phyloP scores from a whole-genome alignment of 1,140 invertebrate genomes.

The Atopsyche davidsoni region DNA sequence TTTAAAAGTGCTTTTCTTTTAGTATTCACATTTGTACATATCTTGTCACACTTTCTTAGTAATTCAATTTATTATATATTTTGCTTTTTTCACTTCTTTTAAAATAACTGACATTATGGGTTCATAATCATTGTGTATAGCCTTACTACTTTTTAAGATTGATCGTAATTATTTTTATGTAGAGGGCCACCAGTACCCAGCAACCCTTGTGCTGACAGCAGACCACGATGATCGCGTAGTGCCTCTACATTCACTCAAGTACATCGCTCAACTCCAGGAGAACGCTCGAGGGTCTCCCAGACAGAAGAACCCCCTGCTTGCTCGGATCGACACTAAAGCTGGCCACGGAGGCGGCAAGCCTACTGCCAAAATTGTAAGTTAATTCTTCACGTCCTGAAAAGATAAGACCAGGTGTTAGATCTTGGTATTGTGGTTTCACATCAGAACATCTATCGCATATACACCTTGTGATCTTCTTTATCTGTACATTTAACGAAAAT shows the following conservation, averaged over 20 bases:
- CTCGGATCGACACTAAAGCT: constrained; percentile 88
- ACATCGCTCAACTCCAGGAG: constrained; percentile 86
- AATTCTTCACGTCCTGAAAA: too few relatives aligned
- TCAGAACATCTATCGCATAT: too few relatives aligned
- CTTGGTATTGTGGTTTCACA: too few relatives aligned
- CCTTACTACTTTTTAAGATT: background rate
- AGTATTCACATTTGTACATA: too few relatives aligned
- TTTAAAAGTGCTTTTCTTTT: too few relatives aligned
- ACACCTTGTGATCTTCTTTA: too few relatives aligned
- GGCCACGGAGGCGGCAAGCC: constrained; percentile 96
- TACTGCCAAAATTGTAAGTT: constrained; percentile 79
- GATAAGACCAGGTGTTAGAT: too few relatives aligned
- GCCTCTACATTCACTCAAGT: constrained; percentile 92
- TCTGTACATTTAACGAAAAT: too few relatives aligned
- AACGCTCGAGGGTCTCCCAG: constrained; percentile 54
- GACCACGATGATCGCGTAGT: constrained; percentile 98
- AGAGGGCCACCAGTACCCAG: constrained; percentile 70
- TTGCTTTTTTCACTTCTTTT: too few relatives aligned
- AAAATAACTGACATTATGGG: too few relatives aligned
- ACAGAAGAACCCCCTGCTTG: constrained; percentile 84
- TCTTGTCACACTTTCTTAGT: too few relatives aligned
- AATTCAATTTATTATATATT: too few relatives aligned
- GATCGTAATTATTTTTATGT: constrained; percentile 21
- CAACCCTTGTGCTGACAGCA: constrained; percentile 84
- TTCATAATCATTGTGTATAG: background rate